A percentile compares a stretch with the other conserved stretches of the same genome.
Evolutionary conservation across 2,797 vertebrate genomes (phyloP).

Genomic region (Hemitrygon akajei): DNA sequence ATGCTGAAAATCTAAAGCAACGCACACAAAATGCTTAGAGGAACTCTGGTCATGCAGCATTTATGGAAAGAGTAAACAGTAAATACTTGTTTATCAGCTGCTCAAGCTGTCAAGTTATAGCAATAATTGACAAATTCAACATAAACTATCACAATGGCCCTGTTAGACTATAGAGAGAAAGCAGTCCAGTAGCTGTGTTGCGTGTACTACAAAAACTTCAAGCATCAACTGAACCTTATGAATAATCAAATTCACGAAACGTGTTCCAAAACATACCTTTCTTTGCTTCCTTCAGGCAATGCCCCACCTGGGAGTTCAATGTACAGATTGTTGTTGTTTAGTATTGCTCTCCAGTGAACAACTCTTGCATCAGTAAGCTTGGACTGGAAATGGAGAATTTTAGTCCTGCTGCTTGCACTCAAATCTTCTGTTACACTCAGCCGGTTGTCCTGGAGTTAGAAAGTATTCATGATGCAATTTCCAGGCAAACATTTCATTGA

Average conservation of each 20-base stretch:
- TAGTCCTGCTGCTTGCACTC: conserved; percentile 72
- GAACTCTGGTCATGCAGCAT: too few species aligned
- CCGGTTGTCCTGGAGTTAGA: conserved; percentile 72
- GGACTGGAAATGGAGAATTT: conserved; percentile 83
- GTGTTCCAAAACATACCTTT: conserved; percentile 63
- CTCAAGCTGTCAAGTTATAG: too few species aligned
- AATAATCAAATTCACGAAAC: background rate
- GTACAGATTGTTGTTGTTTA: conserved; percentile 80
- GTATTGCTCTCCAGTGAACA: conserved; percentile 78
- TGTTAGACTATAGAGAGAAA: background rate
- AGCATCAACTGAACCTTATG: background rate
- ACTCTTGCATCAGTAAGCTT: conserved; percentile 75
- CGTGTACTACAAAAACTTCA: background rate
- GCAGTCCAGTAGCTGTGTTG: background rate
- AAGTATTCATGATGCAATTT: background rate
- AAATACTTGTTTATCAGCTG: background rate
- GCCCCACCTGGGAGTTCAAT: conserved; percentile 84
- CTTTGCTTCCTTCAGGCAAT: conserved; percentile 93
- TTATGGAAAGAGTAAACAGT: too few species aligned
- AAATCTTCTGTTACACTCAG: conserved; percentile 90
- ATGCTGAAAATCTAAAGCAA: too few species aligned
- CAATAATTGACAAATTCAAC: background rate
- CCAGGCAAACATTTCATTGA: background rate
- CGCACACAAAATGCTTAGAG: too few species aligned
- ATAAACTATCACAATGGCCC: background rate